Base-by-base conservation (phyloP, 64 coral and sea anemone genomes). In the Montipora efflorescens region DNA sequence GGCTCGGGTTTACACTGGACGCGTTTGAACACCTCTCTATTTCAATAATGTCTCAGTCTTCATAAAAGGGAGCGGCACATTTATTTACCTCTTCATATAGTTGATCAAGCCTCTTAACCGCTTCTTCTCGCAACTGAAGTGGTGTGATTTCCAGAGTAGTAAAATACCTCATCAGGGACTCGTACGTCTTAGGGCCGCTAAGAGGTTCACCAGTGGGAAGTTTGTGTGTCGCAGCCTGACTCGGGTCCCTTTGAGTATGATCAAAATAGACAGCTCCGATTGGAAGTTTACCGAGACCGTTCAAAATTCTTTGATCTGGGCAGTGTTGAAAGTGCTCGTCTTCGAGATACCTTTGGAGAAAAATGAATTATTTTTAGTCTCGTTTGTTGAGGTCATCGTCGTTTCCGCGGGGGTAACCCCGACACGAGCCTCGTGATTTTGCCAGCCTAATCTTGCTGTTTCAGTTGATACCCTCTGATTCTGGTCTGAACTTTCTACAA, bases 271-370 rank as follows among this genome's bases (percentile, higher is more conserved):
- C 70, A 77, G 91, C 75, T 43, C 43, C 77, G 10, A 99, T 59
- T 1, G 98, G 98, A 48, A 99, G 90, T 10, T 46, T 92, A 0
- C 92, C 98, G 6, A 99, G 80, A 23, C 98, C 98, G 79, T 95
- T 96, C 8, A 89, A 89, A 6, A 90, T 12, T 71, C n/a, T 68
- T 45, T 90, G 72, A 0, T 48, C n/a, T 4, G 90, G 79, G 14
- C 93, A 95, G 47, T 86, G 50, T 7, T 5, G 28, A 22, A 90
- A 67, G 80, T 95, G 87, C 12, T 94, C 93, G 43, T 83, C 47
- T 18, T 94, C 70, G 47, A 94, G 62, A 51, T 84, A 94, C 53
- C 87, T 94, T 51, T 5, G 4, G 7, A 28, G 48, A 2, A 4
- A 25, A 19, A 12, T 14, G 4, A 16, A 64, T 64, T 4, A 64